Base-by-base conservation (phyloP, 2,888 invertebrate species). In the Apodemia hepburni region DNA sequence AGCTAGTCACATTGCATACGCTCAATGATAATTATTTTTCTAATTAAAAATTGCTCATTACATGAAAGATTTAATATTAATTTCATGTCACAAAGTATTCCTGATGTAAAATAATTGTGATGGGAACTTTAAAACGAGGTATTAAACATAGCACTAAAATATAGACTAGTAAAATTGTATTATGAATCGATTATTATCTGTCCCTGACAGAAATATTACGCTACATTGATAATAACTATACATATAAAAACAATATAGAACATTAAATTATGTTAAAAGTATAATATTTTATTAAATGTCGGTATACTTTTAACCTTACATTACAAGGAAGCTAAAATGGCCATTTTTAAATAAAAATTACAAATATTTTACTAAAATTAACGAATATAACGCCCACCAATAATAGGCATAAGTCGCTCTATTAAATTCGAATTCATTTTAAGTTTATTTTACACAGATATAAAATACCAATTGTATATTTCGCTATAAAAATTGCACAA, bases 131-230 rank as follows among this genome's bases (percentile, higher is more conserved):
- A 62, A 45, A 64, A 62, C 66, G 87, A 87, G 87, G 87, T 87
- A 87, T 82, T 76, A 77, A 78, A 69, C 70, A 75, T 77, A 79
- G 70, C 76, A 76, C 80, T 84, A 83, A 73, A 70, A 75, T 74
- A 70, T 81, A 85, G 88, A 89, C 88, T 89, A 88, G 88, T 83
- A 77, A 78, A 77, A 80, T 80, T 83, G 80, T 86, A 74, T 78
- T 82, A 79, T 77, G 59, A 73, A 73, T 65, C 64, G 66, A 67
- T 66, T 69, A 63, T 60, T 35, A 57, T 60, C 59, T 65, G 62
- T 63, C 60, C 60, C 54, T 67, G 65, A 67, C 68, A 73, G 73
- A 73, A 72, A 71, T 73, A 77, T 70, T 75, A 71, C 70, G 78
- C 78, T 77, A 54, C 51, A 54, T 27, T 22, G 51, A 54, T 12